Evolutionary conservation across 2,888 invertebrate species (phyloP).

Genomic region (Theretra japonica): DNA sequence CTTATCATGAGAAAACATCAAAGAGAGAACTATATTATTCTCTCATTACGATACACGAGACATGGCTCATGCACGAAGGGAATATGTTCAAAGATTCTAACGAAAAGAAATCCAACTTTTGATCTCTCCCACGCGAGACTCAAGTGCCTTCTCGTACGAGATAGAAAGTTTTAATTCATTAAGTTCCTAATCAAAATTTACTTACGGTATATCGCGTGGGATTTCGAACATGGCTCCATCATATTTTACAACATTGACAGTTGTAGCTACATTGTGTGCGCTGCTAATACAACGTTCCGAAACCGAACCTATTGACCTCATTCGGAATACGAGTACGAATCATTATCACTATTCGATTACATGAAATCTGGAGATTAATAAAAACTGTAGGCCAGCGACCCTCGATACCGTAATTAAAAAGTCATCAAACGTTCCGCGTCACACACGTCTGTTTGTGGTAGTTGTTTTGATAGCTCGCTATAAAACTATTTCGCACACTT

Average conservation of each 20-base stretch:
- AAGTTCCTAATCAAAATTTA: slow-evolving; percentile 52
- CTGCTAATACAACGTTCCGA: slow-evolving; percentile 18
- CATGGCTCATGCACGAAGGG: not conserved
- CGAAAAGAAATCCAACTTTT: slow-evolving; percentile 34
- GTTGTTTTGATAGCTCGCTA: slow-evolving; percentile 55
- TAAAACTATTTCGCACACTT: slow-evolving; percentile 60
- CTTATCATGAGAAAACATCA: slow-evolving; percentile 17
- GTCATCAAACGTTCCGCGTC: slow-evolving; percentile 60
- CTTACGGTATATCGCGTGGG: slow-evolving; percentile 52
- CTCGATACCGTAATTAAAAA: slow-evolving; percentile 64
- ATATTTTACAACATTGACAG: slow-evolving; percentile 25
- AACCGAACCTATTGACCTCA: slow-evolving; percentile 13
- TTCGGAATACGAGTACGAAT: slow-evolving; percentile 9
- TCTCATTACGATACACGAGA: slow-evolving; percentile 4
- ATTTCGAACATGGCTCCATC: slow-evolving; percentile 30
- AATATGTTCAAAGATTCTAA: slow-evolving; percentile 16
- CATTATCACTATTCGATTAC: not conserved
- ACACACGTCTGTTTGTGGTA: slow-evolving; percentile 57
- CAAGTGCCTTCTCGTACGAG: slow-evolving; percentile 37
- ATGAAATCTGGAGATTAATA: not conserved
- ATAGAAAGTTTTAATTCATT: slow-evolving; percentile 51
- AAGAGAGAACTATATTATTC: slow-evolving; percentile 16
- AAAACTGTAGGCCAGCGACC: slow-evolving; percentile 45
- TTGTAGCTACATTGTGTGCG: slow-evolving; percentile 10
- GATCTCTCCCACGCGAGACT: slow-evolving; percentile 40